Evolutionary conservation across 2,888 invertebrate species (phyloP).

Genomic region (Volucella bombylans): DNA sequence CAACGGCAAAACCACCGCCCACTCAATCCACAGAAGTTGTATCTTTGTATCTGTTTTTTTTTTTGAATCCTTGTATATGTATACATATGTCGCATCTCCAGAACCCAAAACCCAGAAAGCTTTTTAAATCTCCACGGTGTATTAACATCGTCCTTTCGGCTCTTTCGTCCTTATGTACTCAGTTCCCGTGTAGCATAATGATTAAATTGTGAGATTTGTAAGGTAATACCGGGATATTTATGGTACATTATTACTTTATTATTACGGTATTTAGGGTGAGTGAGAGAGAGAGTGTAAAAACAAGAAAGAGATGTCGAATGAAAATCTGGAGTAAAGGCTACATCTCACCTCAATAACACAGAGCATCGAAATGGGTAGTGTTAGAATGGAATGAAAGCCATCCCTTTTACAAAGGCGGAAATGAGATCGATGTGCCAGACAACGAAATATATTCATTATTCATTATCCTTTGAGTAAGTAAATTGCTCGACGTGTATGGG

Average conservation of each 20-base stretch:
- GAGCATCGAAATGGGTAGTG: background rate
- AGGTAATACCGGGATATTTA: slow-evolving; percentile 65
- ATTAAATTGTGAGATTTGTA: slow-evolving; percentile 71
- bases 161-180: slow-evolving; percentile 22
- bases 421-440: slow-evolving; percentile 72
- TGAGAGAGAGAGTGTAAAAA: background rate
- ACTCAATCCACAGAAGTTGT: too few species aligned
- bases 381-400: background rate
- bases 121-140: slow-evolving; percentile 39
- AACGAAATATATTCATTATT: slow-evolving; percentile 67
- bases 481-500: slow-evolving; percentile 56
- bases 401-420: slow-evolving; percentile 38
- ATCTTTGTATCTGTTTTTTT: background rate
- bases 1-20: too few species aligned
- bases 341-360: background rate
- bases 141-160: slow-evolving; percentile 48
- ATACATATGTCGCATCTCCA: background rate
- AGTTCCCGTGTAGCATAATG: slow-evolving; percentile 50
- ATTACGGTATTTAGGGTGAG: slow-evolving; percentile 54
- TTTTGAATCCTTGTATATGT: background rate
- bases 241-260: slow-evolving; percentile 72
- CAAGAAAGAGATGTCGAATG: too few species aligned
- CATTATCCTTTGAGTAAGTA: slow-evolving; percentile 67
- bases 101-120: background rate
- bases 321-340: too few species aligned